Evolutionary conservation across 2,888 invertebrate genomes (phyloP).

Genomic region (Strigamia maritima): DNA sequence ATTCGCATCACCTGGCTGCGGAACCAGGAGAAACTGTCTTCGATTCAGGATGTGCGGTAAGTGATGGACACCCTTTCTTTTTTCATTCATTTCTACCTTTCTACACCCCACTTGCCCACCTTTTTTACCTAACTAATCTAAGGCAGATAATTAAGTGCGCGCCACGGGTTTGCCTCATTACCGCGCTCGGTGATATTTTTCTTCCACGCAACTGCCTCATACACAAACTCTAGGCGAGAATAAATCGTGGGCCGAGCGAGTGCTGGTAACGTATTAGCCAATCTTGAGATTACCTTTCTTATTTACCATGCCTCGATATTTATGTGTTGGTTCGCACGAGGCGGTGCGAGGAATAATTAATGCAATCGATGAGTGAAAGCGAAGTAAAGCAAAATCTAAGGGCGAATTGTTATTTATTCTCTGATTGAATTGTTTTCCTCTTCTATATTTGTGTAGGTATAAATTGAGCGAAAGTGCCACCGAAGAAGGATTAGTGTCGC

Average conservation of each 20-base stretch:
- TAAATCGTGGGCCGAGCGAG: not conserved
- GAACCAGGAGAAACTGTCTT: conserved; percentile 15
- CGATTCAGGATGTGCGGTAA: not conserved
- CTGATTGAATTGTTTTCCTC: too few species aligned
- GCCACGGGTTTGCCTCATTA: not conserved
- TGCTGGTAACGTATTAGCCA: not conserved
- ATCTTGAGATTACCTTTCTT: not conserved
- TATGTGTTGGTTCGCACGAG: too few species aligned
- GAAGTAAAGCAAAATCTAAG: not conserved
- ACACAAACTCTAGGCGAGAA: not conserved
- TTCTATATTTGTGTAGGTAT: too few species aligned
- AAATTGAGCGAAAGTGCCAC: conserved; percentile 3
- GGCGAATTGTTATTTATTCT: not conserved
- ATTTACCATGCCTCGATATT: not conserved
- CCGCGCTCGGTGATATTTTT: not conserved
- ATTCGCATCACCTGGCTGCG: conserved; percentile 29
- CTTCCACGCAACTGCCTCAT: not conserved
- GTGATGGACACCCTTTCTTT: not conserved
- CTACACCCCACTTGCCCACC: not conserved
- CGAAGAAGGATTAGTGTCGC: conserved; percentile 18
- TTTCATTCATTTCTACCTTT: not conserved
- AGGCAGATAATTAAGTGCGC: not conserved
- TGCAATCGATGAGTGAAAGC: not conserved
- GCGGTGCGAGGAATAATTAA: too few species aligned
- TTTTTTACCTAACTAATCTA: not conserved